A percentile compares a stretch with the other conserved stretches of the same genome.
phyloP scores from a whole-genome alignment of 2,888 invertebrate species.

The Lagria hirta region DNA sequence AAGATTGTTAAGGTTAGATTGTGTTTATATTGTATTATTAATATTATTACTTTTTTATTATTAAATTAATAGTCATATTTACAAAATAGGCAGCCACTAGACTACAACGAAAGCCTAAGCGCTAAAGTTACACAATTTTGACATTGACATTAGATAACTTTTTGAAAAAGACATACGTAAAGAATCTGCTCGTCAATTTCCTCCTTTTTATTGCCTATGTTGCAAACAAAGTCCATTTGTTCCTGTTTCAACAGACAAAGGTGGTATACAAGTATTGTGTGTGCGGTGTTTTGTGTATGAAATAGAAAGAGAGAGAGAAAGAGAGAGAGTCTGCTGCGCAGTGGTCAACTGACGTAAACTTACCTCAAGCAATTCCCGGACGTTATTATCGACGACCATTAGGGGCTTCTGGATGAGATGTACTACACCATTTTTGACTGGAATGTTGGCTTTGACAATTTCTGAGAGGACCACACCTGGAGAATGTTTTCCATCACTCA shows the following conservation, averaged over 20 bases:
- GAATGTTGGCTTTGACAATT: constrained; percentile 86
- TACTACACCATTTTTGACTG: constrained; percentile 88
- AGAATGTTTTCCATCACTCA: constrained; percentile 75
- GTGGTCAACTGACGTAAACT: no score
- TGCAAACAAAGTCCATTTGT: constrained; percentile 47
- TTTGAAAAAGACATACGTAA: constrained; percentile 17
- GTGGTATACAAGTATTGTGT: constrained; percentile 8
- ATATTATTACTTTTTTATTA: no score
- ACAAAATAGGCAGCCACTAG: no score
- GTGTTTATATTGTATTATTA: no score
- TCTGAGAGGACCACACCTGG: constrained; percentile 85
- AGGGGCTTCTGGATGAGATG: constrained; percentile 90
- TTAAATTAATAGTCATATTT: no score
- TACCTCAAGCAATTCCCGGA: constrained; percentile 84
- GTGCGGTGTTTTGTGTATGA: constrained; percentile 9
- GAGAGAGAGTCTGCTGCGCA: no score
- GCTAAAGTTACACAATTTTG: no score
- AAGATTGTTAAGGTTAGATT: no score
- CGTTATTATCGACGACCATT: constrained; percentile 88
- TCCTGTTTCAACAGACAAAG: constrained; percentile 34
- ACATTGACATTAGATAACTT: no score
- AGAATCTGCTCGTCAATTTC: constrained; percentile 14
- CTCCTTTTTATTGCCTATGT: constrained; percentile 41
- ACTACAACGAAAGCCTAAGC: constrained; percentile 12
- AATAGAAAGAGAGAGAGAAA: neutral